These are phyloP conservation scores for Cosmia trapezina DNA, from an alignment of 2,888 invertebrate species.

Conservation along the genomic window DNA sequence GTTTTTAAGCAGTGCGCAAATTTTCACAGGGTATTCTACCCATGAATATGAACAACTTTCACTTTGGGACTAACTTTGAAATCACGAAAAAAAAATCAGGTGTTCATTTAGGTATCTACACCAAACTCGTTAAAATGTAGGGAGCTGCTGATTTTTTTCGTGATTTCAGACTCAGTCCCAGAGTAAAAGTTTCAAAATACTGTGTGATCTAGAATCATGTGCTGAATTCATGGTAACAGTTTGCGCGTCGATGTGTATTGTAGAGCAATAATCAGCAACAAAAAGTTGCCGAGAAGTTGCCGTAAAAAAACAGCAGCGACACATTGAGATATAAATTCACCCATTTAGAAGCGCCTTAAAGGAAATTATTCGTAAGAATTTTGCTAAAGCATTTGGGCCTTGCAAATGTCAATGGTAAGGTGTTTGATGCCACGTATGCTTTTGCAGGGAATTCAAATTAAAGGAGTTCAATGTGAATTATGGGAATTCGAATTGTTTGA, in stretches of 20 bases:
- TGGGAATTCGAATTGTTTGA: constrained; percentile 27
- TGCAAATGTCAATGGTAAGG: constrained; percentile 45
- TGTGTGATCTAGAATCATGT: too few species aligned
- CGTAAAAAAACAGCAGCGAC: background rate
- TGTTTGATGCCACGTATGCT: constrained; percentile 46
- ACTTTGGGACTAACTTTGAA: too few species aligned
- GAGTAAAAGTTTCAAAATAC: too few species aligned
- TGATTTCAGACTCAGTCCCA: too few species aligned
- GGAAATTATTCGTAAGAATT: constrained; percentile 62
- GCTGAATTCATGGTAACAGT: too few species aligned
- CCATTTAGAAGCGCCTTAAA: constrained; percentile 15
- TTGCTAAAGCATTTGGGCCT: constrained; percentile 49
- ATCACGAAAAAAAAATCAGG: too few species aligned
- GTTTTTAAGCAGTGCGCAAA: too few species aligned
- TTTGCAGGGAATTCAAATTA: constrained; percentile 55
- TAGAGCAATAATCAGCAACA: background rate
- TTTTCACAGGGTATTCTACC: too few species aligned
- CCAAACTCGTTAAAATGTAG: too few species aligned
- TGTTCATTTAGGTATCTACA: too few species aligned
- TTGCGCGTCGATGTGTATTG: background rate
- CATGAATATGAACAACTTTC: too few species aligned
- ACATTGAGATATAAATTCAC: background rate
- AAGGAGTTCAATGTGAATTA: constrained; percentile 36
- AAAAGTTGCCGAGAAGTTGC: background rate
- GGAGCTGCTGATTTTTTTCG: too few species aligned